Evolutionary conservation across 2,113 vertebrate genomes (phyloP).

Genomic region (Atlantisia rogersi): DNA sequence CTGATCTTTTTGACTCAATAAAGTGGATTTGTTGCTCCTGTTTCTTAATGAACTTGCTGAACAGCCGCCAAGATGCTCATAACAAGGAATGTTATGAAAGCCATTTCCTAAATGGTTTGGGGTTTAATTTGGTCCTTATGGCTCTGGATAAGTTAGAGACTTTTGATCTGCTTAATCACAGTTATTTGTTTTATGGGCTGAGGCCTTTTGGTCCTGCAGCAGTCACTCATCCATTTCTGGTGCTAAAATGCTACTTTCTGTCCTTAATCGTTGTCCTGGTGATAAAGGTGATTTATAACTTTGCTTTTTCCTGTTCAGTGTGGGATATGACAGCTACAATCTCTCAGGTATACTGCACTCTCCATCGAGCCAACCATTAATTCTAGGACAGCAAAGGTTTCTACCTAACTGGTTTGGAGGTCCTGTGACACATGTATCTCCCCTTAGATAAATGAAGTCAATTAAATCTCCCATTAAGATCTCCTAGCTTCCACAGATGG

Average conservation of each 20-base stretch:
- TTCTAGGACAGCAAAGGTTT: background rate
- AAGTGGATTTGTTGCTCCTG: background rate
- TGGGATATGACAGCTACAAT: background rate
- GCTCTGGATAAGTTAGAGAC: constrained; percentile 16
- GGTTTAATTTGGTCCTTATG: constrained; percentile 40
- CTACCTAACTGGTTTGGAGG: background rate
- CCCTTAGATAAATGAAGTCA: constrained; percentile 64
- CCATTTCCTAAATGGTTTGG: constrained; percentile 42
- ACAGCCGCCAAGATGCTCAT: background rate
- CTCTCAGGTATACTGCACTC: constrained; percentile 33
- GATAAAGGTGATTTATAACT: constrained; percentile 43
- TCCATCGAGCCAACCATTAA: constrained; percentile 10
- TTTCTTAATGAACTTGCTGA: constrained; percentile 52
- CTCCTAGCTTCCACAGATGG: constrained; percentile 51
- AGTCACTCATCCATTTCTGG: background rate
- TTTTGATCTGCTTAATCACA: constrained; percentile 52
- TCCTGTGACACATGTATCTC: background rate
- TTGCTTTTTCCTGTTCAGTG: constrained; percentile 1
- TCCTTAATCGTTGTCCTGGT: background rate
- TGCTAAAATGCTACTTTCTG: background rate
- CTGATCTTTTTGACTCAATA: background rate
- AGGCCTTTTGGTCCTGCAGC: background rate
- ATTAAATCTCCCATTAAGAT: constrained; percentile 66
- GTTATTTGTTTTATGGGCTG: constrained; percentile 46
- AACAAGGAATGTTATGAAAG: constrained; percentile 26